phyloP scores from a whole-genome alignment of 2,797 vertebrate species.

The Hemitrygon akajei region DNA sequence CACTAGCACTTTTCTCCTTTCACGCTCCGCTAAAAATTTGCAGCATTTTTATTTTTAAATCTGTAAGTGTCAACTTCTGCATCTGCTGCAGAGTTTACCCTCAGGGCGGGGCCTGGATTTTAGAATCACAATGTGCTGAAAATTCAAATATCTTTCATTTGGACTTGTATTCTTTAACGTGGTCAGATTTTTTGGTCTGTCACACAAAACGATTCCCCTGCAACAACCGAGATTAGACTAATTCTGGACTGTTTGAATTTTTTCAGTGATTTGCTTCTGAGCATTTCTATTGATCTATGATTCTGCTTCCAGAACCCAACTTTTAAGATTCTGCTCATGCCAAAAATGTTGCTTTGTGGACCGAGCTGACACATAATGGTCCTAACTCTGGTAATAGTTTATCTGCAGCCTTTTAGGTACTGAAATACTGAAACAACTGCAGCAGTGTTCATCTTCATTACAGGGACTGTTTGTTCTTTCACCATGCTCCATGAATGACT shows the following conservation, averaged over 20 bases:
- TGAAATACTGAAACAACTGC: neutral
- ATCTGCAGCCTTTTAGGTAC: neutral
- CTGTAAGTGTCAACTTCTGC: neutral
- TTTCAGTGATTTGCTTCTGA: neutral
- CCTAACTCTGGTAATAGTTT: neutral
- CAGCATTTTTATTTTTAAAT: neutral
- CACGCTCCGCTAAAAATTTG: neutral
- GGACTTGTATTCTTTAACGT: neutral
- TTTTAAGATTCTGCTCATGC: neutral
- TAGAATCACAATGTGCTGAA: neutral
- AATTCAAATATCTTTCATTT: neutral
- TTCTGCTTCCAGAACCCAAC: neutral
- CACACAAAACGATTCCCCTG: neutral
- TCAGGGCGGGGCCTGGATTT: neutral
- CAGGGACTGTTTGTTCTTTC: neutral
- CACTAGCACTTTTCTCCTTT: neutral
- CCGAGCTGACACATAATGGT: neutral
- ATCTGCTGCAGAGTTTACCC: neutral
- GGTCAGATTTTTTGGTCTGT: neutral
- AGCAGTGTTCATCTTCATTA: conserved; percentile 10
- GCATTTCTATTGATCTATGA: neutral
- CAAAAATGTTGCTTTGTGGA: neutral
- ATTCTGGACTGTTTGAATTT: neutral
- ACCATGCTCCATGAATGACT: neutral
- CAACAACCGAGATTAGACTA: neutral